These are phyloP conservation scores for Bos taurus DNA, from an alignment of 2,113 vertebrate genomes.

Conservation along the genomic window ARS-UCD2.0 NC_037345.1:51412501-51413000, in stretches of 20 bases:
- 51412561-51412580: neutral
- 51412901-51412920: neutral
- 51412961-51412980: neutral
- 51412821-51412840: neutral
- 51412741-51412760: neutral
- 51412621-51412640: accelerated
- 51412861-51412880: neutral
- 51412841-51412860: neutral
- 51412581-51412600: accelerated
- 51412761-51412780: neutral
- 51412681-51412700: neutral
- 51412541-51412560: accelerated
- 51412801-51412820: neutral
- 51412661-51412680: neutral
- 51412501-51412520: neutral
- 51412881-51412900: neutral
- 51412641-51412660: neutral
- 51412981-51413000: neutral
- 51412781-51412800: neutral
- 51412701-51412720: neutral
- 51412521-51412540: neutral
- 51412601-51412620: accelerated
- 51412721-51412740: neutral
- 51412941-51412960: accelerated
- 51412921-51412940: neutral